Evolutionary conservation across 2,113 vertebrate genomes (phyloP).

Genomic region (Etia nguti): DNA sequence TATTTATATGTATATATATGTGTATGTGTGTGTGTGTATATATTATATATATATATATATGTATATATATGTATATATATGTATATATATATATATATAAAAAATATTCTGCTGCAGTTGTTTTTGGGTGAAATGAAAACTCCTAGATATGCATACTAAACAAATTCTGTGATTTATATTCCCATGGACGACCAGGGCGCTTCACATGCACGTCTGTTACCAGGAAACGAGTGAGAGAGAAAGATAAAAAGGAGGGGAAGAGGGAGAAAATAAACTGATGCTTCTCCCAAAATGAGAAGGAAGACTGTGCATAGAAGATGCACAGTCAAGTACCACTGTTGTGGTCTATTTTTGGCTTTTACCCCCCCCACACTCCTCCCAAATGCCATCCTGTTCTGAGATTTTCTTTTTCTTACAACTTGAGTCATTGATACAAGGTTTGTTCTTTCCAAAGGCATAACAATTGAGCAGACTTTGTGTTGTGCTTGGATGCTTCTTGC

Average conservation of each 20-base stretch:
- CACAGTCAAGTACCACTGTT: not conserved
- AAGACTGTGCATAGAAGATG: slow-evolving; percentile 8
- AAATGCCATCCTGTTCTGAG: slow-evolving; percentile 10
- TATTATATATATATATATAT: too few relatives aligned
- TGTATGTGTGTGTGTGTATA: too few relatives aligned
- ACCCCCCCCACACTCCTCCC: not conserved
- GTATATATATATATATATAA: too few relatives aligned
- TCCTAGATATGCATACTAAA: slow-evolving; percentile 37
- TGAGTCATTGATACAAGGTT: slow-evolving; percentile 21
- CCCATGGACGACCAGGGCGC: slow-evolving; percentile 7
- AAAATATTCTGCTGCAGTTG: not conserved
- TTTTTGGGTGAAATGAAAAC: not conserved
- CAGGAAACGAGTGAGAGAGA: slow-evolving; percentile 29
- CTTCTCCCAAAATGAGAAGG: slow-evolving; percentile 8
- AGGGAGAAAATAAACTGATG: slow-evolving; percentile 9
- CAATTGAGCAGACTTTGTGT: not conserved
- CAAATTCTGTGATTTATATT: slow-evolving; percentile 44
- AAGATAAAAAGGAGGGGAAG: not conserved
- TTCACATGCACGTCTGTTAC: slow-evolving; percentile 8
- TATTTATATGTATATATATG: too few relatives aligned
- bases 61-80: too few relatives aligned
- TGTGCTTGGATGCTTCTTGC: not conserved
- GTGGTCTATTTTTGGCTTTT: slow-evolving; percentile 34
- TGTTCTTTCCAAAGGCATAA: slow-evolving; percentile 1
- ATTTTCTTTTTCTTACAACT: not conserved